Percentiles rank a stretch among this genome's conserved stretches.
These are phyloP conservation scores for Thymallus thymallus DNA, from an alignment of 2,113 vertebrate genomes.

Conservation along the genomic window DNA sequence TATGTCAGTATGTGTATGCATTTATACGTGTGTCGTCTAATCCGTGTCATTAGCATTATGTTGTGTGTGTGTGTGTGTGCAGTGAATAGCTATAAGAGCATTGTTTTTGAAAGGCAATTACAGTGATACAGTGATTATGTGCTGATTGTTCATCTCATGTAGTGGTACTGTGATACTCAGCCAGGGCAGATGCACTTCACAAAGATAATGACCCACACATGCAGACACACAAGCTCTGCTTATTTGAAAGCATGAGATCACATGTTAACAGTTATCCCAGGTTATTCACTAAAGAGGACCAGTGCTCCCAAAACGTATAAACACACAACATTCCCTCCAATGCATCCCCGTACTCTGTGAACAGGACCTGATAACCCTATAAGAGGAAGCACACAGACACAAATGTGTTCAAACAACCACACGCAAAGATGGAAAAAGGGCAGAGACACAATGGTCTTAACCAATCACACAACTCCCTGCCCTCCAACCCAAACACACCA, in stretches of 20 bases:
- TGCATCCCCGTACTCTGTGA: constrained; percentile 37
- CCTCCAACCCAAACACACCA: constrained; percentile 62
- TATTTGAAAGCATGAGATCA: constrained; percentile 1
- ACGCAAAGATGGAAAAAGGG: constrained; percentile 57
- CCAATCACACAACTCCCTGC: constrained; percentile 67
- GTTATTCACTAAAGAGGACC: constrained; percentile 21
- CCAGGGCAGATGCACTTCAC: constrained; percentile 28
- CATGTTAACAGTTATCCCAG: not conserved
- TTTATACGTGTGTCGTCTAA: constrained; percentile 47
- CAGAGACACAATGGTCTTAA: constrained; percentile 74
- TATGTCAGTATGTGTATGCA: not conserved
- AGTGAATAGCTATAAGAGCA: constrained; percentile 38
- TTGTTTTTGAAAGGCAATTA: constrained; percentile 42
- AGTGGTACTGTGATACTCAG: constrained; percentile 41
- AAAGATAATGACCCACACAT: constrained; percentile 29
- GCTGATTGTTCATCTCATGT: constrained; percentile 57
- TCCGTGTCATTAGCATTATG: constrained; percentile 64
- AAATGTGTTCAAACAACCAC: not conserved
- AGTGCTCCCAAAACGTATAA: not conserved
- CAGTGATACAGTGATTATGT: constrained; percentile 55
- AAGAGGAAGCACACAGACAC: not conserved
- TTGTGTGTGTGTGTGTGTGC: constrained; percentile 24
- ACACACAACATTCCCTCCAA: too few relatives aligned
- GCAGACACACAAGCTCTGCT: constrained; percentile 6
- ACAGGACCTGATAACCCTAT: constrained; percentile 43